phyloP scores from a whole-genome alignment of 2,113 vertebrate genomes.

The Strix aluco region DNA sequence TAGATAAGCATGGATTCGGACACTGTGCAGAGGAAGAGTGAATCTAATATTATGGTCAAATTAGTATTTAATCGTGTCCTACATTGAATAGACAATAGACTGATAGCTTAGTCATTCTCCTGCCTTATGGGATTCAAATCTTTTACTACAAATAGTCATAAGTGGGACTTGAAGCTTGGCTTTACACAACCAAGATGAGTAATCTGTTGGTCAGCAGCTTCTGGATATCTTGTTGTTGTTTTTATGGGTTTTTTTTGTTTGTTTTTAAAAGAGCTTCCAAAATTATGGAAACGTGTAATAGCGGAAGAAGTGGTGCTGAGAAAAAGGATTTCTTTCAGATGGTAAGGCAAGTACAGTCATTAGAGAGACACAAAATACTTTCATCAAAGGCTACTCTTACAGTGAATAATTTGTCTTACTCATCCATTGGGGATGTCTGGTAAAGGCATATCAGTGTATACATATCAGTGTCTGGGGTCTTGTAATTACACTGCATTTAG shows the following conservation, averaged over 20 bases:
- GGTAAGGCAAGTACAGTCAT: not conserved
- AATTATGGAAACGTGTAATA: not conserved
- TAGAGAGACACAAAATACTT: not conserved
- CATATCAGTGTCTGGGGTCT: not conserved
- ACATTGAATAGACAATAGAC: not conserved
- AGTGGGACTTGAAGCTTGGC: not conserved
- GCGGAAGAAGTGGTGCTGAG: not conserved
- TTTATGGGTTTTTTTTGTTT: not conserved
- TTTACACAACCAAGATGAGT: not conserved
- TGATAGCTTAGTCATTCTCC: not conserved
- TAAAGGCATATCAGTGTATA: not conserved
- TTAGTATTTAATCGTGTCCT: not conserved
- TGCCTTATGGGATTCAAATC: not conserved
- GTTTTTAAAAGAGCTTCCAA: not conserved
- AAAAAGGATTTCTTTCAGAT: not conserved
- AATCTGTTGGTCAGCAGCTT: not conserved
- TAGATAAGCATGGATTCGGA: not conserved
- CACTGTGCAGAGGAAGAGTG: not conserved
- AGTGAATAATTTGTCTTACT: slow-evolving; percentile 14
- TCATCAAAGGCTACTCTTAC: not conserved
- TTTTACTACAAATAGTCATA: not conserved
- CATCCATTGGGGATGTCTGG: not conserved
- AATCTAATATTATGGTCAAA: not conserved
- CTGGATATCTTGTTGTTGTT: not conserved
- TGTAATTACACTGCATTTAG: not conserved